Evolutionary conservation across 1,140 invertebrate species (phyloP), one percentile per base, ranked within the genome.

Genomic region (Apis florea): DNA sequence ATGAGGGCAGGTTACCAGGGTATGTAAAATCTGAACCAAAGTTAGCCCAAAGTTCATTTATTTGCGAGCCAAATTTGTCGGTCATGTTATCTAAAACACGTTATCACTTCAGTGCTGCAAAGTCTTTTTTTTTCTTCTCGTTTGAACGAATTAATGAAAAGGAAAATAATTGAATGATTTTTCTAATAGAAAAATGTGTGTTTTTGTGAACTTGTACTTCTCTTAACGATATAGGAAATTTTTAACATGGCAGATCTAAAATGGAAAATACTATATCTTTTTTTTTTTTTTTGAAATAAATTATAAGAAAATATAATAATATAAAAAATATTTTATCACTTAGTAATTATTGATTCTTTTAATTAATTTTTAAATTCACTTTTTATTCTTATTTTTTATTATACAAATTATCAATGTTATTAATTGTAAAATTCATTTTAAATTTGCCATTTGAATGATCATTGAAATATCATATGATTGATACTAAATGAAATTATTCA

Each of bases 1-100:
- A 96, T 21, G 96, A 94, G 12, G 95, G 95, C 56, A 96, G 92
- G 88, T 96, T 96, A 53, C 95, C 96, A 2, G 96, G 96, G 87
- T 96, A 96, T 10, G 95, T 95, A 87, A 97, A 96, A 92, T 97
- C 95, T 74, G 96, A 93, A 85, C 96, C 95, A 92, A 96, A 96
- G 26, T 95, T 95, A 89, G 96, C 95, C 95, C 95, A 96, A 85
- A 96, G 92, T 84, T 96, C 95, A 90, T 95, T 96, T 90, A 97
- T 96, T 90, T 95, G 94, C 68, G 95, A 94, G 24, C 96, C 96
- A 83, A 96, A 95, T 91, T 96, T 96, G 86, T 95, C 95, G 85
- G 95, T 96, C 76, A 96, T 93, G 90, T 97, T 97, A 91, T 96
- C 96, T 96, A 91, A 31, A 94, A 94, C 90, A 89, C 53, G 61